phyloP scores from a whole-genome alignment of 2,797 vertebrate species.

The Catostomus latipinnis region DNA sequence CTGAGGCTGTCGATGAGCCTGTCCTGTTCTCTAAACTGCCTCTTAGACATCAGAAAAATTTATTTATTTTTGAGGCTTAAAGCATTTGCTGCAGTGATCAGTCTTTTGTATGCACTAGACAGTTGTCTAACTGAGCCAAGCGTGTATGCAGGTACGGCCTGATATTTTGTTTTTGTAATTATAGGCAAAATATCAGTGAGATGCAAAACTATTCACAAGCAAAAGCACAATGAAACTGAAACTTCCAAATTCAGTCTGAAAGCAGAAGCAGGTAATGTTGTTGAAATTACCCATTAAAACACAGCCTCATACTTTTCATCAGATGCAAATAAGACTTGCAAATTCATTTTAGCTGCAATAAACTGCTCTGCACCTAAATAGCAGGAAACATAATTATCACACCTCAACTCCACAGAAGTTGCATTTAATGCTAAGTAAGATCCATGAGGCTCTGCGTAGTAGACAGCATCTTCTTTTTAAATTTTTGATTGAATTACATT shows the following conservation, averaged over 20 bases:
- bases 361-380: constrained; percentile 63
- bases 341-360: constrained; percentile 60
- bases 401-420: constrained; percentile 32
- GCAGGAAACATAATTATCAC: constrained; percentile 53
- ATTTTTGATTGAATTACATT: too few relatives aligned
- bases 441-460: constrained; percentile 10
- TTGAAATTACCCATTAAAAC: constrained; percentile 54
- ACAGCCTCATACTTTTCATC: constrained; percentile 50
- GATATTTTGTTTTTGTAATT: constrained; percentile 43
- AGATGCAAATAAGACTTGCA: constrained; percentile 54
- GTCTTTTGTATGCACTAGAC: constrained; percentile 11
- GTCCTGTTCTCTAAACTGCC: not conserved
- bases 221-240: constrained; percentile 30
- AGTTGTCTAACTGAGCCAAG: constrained; percentile 25
- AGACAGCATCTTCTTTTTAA: constrained; percentile 4
- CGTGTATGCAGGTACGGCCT: constrained; percentile 10
- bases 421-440: constrained; percentile 29
- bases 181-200: constrained; percentile 42
- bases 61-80: not conserved
- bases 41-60: not conserved
- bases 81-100: constrained; percentile 24
- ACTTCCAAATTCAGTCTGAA: constrained; percentile 36
- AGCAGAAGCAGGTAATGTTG: constrained; percentile 24
- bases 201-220: constrained; percentile 34
- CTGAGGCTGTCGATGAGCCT: too few relatives aligned